Percentiles rank a stretch among this genome's conserved stretches.
Evolutionary conservation across 92 coral and sea anemone genomes (phyloP).

Genomic region (Porites evermanni): DNA sequence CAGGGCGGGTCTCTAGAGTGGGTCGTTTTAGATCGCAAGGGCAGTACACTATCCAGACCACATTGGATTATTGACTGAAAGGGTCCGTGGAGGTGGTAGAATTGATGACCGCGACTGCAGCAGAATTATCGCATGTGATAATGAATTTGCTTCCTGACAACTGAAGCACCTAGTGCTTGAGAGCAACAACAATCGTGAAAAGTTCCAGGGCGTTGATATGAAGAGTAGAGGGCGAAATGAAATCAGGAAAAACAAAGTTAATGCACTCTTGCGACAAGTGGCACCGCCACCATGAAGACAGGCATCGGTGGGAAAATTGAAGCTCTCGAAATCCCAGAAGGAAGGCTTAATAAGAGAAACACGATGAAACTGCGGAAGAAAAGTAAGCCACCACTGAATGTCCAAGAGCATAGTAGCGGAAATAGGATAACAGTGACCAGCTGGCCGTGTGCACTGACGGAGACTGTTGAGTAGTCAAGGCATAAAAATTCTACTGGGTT

Average conservation of each 20-base stretch:
- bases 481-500: constrained; percentile 42
- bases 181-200: too few relatives aligned
- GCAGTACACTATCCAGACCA: too few relatives aligned
- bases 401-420: constrained; percentile 14
- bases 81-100: background rate
- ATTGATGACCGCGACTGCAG: too few relatives aligned
- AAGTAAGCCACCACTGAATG: constrained; percentile 47
- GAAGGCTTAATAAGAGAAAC: constrained; percentile 14
- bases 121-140: too few relatives aligned
- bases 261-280: background rate
- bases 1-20: constrained; percentile 76
- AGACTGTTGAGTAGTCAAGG: constrained; percentile 12
- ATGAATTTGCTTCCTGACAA: too few relatives aligned
- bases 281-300: background rate
- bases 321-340: background rate
- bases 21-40: background rate
- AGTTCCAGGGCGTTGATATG: too few relatives aligned
- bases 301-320: background rate
- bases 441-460: background rate
- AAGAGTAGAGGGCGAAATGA: too few relatives aligned
- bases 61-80: constrained; percentile 30
- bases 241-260: too few relatives aligned
- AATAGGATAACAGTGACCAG: background rate
- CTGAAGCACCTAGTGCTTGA: too few relatives aligned
- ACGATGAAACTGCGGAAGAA: constrained; percentile 28